These are phyloP conservation scores for Chinchilla lanigera DNA, from an alignment of 2,113 vertebrate species.

Conservation along the genomic window DNA sequence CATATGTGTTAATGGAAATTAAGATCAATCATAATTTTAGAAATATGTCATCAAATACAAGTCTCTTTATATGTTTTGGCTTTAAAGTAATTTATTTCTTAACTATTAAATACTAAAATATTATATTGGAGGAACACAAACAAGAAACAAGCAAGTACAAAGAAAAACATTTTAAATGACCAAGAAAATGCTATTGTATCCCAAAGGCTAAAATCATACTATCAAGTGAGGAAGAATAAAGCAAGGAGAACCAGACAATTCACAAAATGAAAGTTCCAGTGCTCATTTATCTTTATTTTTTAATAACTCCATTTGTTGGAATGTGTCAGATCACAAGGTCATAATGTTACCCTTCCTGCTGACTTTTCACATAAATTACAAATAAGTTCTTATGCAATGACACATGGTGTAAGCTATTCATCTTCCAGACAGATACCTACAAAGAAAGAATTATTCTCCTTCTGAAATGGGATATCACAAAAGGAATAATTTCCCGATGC, in stretches of 20 bases:
- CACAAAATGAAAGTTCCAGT: conserved; percentile 20
- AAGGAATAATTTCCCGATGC: conserved; percentile 43
- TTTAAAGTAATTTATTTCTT: conserved; percentile 1
- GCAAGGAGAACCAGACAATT: conserved; percentile 25
- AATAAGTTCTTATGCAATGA: conserved; percentile 63
- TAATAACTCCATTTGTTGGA: conserved; percentile 60
- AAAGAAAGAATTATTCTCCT: conserved; percentile 68
- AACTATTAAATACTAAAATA: not conserved
- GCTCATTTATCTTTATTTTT: conserved; percentile 70
- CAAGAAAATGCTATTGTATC: conserved; percentile 24
- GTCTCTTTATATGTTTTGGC: not conserved
- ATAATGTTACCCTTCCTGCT: conserved; percentile 46
- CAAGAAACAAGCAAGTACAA: conserved; percentile 15
- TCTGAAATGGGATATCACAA: conserved; percentile 59
- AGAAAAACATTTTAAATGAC: conserved; percentile 15
- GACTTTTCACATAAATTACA: conserved; percentile 67
- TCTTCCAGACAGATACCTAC: not conserved
- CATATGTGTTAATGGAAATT: not conserved
- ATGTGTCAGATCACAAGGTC: conserved; percentile 56
- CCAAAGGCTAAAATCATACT: conserved; percentile 45
- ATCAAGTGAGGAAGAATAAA: conserved; percentile 42
- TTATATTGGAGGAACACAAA: conserved; percentile 19
- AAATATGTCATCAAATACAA: conserved; percentile 24
- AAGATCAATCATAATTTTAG: conserved; percentile 36
- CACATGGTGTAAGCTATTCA: conserved; percentile 59